Conservation (phyloP, 2,113 vertebrate genomes). For the Anguilla japonica region DNA sequence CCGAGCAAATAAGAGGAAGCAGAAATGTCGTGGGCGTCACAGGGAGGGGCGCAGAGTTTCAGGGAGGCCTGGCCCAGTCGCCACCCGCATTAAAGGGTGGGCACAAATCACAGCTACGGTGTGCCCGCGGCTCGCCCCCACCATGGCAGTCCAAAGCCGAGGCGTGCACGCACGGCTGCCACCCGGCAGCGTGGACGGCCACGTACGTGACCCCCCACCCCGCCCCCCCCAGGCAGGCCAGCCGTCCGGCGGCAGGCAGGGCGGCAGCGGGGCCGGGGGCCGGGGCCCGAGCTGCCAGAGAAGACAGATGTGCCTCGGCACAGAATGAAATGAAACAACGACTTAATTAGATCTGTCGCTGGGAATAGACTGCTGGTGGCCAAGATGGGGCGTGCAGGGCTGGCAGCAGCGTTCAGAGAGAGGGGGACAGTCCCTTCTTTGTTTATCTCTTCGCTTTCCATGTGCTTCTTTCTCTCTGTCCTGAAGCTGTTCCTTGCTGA, state of each 20-base stretch:
- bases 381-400: background rate
- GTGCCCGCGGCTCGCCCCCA: background rate
- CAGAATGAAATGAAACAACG: slow-evolving; percentile 33
- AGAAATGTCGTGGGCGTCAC: background rate
- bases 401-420: background rate
- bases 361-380: slow-evolving; percentile 32
- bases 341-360: slow-evolving; percentile 34
- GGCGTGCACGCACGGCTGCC: background rate
- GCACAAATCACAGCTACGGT: background rate
- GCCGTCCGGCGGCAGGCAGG: background rate
- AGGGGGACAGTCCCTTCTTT: slow-evolving; percentile 7
- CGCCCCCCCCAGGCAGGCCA: background rate
- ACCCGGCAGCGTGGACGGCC: background rate
- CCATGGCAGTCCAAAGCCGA: background rate
- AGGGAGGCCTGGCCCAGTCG: background rate
- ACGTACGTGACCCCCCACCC: background rate
- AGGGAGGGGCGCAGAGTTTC: background rate
- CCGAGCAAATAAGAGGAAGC: background rate
- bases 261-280: background rate
- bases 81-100: background rate
- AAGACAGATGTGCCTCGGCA: slow-evolving; percentile 21
- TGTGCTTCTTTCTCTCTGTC: background rate
- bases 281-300: slow-evolving; percentile 15
- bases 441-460: slow-evolving; percentile 16
- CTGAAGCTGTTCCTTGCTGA: background rate